phyloP scores from a whole-genome alignment of 2,888 invertebrate genomes.

The Eupithecia pulchellata region DNA sequence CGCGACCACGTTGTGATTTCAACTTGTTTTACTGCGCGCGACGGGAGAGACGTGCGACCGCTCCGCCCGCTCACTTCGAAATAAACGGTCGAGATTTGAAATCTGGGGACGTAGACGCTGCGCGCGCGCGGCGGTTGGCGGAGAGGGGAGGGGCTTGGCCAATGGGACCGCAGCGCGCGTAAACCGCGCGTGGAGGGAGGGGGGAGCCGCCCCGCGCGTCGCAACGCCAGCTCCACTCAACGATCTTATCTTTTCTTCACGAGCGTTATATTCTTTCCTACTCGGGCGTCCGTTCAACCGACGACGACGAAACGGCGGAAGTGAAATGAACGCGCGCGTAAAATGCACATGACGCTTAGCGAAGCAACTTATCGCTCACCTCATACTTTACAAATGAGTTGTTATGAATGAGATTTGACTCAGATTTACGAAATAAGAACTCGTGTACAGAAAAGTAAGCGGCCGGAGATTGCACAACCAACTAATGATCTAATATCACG shows the following conservation, averaged over 20 bases:
- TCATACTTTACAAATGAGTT: conserved; percentile 40
- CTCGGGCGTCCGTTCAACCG: conserved; percentile 80
- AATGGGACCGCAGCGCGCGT: conserved; percentile 71
- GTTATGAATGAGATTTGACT: conserved; percentile 49
- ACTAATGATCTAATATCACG: conserved; percentile 26
- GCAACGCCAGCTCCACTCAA: conserved; percentile 37
- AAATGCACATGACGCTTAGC: conserved; percentile 63
- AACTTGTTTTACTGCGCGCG: conserved; percentile 64
- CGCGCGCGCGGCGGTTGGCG: conserved; percentile 71
- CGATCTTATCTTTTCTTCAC: conserved; percentile 79
- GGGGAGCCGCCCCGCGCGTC: conserved; percentile 61
- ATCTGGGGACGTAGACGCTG: conserved; percentile 82
- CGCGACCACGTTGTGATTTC: conserved; percentile 73
- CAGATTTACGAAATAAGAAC: conserved; percentile 41
- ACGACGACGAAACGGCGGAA: conserved; percentile 79
- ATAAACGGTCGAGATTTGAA: conserved; percentile 86
- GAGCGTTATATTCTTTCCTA: conserved; percentile 83
- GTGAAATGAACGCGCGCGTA: conserved; percentile 82
- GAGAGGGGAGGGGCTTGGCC: conserved; percentile 58
- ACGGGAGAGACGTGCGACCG: conserved; percentile 63
- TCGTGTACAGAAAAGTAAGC: conserved; percentile 26
- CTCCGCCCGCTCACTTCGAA: conserved; percentile 76
- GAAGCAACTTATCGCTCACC: conserved; percentile 44
- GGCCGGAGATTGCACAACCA: conserved; percentile 27
- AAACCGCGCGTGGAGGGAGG: conserved; percentile 70